These are phyloP conservation scores for Piezodorus guildinii DNA, from an alignment of 1,140 invertebrate genomes.

Conservation along the genomic window DNA sequence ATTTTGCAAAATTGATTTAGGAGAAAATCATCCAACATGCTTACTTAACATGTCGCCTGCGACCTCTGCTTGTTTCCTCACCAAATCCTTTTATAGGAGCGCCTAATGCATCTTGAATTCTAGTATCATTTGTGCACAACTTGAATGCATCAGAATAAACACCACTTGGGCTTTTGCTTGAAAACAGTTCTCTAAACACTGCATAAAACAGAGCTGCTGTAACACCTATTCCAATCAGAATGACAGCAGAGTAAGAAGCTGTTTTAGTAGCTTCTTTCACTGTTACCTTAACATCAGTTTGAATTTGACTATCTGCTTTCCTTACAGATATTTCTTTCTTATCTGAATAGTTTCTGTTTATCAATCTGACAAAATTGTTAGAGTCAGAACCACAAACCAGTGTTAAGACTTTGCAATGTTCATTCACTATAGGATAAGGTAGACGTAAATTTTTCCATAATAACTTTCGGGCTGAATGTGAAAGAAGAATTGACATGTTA, in stretches of 20 bases:
- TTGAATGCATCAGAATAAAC: constrained; percentile 69
- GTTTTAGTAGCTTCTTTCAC: constrained; percentile 82
- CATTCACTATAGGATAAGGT: too few relatives aligned
- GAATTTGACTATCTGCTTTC: constrained; percentile 33
- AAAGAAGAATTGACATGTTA: too few relatives aligned
- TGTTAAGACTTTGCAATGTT: too few relatives aligned
- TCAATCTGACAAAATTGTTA: too few relatives aligned
- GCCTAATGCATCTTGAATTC: constrained; percentile 63
- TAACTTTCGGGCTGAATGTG: too few relatives aligned
- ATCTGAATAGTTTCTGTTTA: constrained; percentile 5
- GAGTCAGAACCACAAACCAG: too few relatives aligned
- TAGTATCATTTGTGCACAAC: constrained; percentile 53
- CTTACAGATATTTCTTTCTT: constrained; percentile 31
- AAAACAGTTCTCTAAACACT: constrained; percentile 76
- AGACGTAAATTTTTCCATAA: too few relatives aligned
- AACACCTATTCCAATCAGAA: constrained; percentile 61
- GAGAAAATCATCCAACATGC: background rate
- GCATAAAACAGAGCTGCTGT: constrained; percentile 69
- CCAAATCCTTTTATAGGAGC: constrained; percentile 79
- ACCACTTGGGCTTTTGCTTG: constrained; percentile 69
- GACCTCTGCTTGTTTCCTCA: constrained; percentile 65
- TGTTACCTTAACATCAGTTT: constrained; percentile 52
- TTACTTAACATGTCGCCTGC: constrained; percentile 51
- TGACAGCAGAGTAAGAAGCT: constrained; percentile 66
- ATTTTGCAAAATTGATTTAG: background rate